Conservation (phyloP, 2,888 invertebrate species). For the Mechanitis messenoides region DNA sequence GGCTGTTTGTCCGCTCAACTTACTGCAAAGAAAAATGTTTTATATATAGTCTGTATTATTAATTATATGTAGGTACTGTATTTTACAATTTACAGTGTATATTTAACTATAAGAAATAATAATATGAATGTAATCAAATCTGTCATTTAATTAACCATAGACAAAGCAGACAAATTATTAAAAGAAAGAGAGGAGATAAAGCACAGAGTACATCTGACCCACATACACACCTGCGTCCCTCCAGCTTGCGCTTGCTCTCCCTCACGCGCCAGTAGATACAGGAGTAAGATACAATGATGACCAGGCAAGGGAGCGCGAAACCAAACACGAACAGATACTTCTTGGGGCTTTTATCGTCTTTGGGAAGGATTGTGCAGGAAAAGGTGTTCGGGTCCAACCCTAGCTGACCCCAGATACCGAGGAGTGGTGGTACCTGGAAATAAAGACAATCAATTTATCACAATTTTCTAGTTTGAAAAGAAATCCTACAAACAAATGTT, state of each 20-base stretch:
- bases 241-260: conserved; percentile 83
- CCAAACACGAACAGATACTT: conserved; percentile 89
- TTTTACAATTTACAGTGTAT: too few species aligned
- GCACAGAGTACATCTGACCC: conserved; percentile 54
- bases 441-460: background rate
- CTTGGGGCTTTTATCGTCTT: conserved; percentile 87
- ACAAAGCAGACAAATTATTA: too few species aligned
- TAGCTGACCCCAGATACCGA: conserved; percentile 90
- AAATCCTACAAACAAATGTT: too few species aligned
- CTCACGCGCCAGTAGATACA: conserved; percentile 90
- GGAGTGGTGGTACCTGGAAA: conserved; percentile 83
- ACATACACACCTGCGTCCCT: conserved; percentile 81
- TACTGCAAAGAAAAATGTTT: conserved; percentile 47
- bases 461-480: too few species aligned
- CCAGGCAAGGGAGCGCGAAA: conserved; percentile 88
- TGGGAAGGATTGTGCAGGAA: conserved; percentile 90
- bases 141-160: background rate
- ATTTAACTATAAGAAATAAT: too few species aligned
- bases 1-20: conserved; percentile 67
- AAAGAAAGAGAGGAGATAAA: conserved; percentile 17
- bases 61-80: too few species aligned
- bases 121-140: background rate
- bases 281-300: conserved; percentile 89
- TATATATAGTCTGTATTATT: background rate
- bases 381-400: conserved; percentile 88